Percentiles rank a stretch among this genome's conserved stretches.
Evolutionary conservation across 2,113 vertebrate genomes (phyloP).

Genomic region (Recurvirostra avosetta): DNA sequence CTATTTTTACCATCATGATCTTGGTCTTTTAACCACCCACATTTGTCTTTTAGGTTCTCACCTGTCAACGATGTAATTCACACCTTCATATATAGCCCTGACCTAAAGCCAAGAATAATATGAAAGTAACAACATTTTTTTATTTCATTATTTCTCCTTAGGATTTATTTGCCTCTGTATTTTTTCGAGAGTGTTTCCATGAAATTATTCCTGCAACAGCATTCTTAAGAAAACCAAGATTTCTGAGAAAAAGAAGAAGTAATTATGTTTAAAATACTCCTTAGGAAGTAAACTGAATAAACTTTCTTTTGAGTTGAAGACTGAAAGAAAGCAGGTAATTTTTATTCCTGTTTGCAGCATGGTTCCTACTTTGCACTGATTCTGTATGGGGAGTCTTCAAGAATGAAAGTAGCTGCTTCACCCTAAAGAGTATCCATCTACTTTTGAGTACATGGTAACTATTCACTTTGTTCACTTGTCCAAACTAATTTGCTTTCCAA

Average conservation of each 20-base stretch:
- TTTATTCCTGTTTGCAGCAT: background rate
- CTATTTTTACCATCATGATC: conserved; percentile 30
- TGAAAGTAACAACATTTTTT: background rate
- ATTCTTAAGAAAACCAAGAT: background rate
- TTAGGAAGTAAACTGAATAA: background rate
- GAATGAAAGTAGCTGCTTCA: background rate
- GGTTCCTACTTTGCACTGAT: background rate
- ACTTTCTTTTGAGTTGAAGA: background rate
- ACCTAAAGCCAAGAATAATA: conserved; percentile 42
- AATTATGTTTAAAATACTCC: background rate
- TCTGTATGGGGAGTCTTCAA: background rate
- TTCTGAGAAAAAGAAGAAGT: background rate
- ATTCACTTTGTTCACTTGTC: background rate
- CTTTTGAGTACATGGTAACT: background rate
- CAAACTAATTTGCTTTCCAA: background rate
- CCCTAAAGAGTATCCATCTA: background rate
- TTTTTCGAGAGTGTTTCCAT: background rate
- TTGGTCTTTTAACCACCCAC: conserved; percentile 47
- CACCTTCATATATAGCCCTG: conserved; percentile 25
- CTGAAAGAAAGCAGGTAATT: background rate
- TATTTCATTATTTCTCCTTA: background rate
- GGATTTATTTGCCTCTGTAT: background rate
- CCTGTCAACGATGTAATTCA: conserved; percentile 47
- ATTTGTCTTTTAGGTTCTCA: conserved; percentile 48
- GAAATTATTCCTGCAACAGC: background rate